Evolutionary conservation across 2,888 invertebrate species (phyloP).

Genomic region (Erynnis tages): DNA sequence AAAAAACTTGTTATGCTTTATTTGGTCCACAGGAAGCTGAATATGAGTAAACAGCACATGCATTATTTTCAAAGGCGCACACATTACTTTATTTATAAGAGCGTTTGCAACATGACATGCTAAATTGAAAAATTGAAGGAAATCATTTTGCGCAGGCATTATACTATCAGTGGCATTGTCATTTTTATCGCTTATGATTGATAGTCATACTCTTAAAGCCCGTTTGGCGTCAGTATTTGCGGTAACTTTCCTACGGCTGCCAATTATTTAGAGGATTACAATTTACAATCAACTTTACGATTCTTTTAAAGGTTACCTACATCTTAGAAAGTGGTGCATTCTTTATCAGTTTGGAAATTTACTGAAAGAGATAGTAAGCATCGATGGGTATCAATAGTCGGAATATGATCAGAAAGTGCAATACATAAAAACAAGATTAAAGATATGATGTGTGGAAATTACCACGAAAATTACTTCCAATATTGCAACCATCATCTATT

Average conservation of each 20-base stretch:
- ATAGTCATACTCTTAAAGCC: conserved; percentile 16
- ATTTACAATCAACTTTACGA: not conserved
- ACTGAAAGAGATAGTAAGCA: not conserved
- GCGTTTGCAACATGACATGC: not conserved
- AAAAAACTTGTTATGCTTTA: too few species aligned
- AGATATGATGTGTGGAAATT: too few species aligned
- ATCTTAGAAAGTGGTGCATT: not conserved
- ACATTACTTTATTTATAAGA: not conserved
- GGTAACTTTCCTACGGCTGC: conserved; percentile 28
- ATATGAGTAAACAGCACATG: too few species aligned
- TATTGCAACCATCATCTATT: too few species aligned
- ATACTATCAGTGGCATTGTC: conserved; percentile 21
- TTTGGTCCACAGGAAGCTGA: too few species aligned
- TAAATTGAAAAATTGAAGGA: conserved; percentile 1
- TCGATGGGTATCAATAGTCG: not conserved
- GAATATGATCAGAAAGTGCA: too few species aligned
- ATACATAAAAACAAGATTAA: too few species aligned
- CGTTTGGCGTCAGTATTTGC: conserved; percentile 4
- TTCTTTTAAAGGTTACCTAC: conserved; percentile 1
- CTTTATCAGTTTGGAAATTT: not conserved
- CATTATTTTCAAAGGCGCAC: too few species aligned
- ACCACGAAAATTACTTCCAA: too few species aligned
- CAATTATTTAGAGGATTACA: conserved; percentile 14
- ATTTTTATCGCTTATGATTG: conserved; percentile 30
- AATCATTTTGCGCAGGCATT: conserved; percentile 14